phyloP scores from a whole-genome alignment of 2,888 invertebrate species.

The Acrobasis suavella region DNA sequence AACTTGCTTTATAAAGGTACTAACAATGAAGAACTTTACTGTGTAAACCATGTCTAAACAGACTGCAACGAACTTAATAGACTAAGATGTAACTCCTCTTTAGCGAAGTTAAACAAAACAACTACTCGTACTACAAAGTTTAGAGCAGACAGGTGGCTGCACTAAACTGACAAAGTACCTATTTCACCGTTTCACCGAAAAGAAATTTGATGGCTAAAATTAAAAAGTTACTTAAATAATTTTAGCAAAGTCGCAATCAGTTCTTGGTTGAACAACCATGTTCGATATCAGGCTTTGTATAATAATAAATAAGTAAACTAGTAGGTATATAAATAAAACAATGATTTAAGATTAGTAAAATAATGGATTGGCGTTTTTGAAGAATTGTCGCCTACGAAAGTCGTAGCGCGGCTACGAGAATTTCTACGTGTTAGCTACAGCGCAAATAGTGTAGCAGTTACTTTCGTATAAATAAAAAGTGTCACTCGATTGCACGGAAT shows the following conservation, averaged over 20 bases:
- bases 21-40: background rate
- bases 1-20: background rate
- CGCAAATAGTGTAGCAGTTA: too few species aligned
- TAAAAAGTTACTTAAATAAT: too few species aligned
- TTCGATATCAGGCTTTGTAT: too few species aligned
- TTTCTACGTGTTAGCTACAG: background rate
- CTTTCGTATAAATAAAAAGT: too few species aligned
- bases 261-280: too few species aligned
- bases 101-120: constrained; percentile 1
- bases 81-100: background rate
- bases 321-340: too few species aligned
- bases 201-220: too few species aligned
- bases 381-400: background rate
- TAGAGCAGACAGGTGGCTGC: background rate
- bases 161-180: background rate
- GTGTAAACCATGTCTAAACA: background rate
- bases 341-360: too few species aligned
- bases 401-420: background rate
- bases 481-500: too few species aligned
- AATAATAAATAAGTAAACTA: too few species aligned
- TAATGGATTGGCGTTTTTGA: background rate
- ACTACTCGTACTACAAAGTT: background rate
- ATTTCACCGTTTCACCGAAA: background rate
- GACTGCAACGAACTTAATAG: background rate
- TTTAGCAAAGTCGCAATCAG: too few species aligned